Evolutionary conservation across 2,797 vertebrate species (phyloP).

Genomic region (Diglossa cyanea): DNA sequence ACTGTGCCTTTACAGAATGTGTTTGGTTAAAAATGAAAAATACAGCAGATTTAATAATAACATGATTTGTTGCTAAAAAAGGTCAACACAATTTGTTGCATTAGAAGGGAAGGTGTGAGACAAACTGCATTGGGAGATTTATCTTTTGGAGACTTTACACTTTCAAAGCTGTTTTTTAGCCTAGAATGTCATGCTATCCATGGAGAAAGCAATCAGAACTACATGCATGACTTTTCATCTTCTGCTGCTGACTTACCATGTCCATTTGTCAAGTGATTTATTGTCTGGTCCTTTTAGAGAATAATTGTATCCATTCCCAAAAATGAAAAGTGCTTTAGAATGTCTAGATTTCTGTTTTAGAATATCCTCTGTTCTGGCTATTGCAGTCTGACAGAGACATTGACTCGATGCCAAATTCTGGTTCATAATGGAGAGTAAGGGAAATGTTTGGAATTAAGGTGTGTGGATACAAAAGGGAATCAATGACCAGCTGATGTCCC

Average conservation of each 20-base stretch:
- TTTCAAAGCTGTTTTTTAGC: background rate
- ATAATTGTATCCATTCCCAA: background rate
- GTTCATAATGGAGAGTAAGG: background rate
- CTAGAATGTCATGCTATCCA: background rate
- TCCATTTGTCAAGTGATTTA: constrained; percentile 31
- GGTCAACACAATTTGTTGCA: background rate
- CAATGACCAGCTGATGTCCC: background rate
- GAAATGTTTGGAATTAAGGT: background rate
- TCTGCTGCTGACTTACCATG: background rate
- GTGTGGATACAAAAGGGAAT: background rate
- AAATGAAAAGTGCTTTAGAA: constrained; percentile 5
- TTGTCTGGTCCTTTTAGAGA: background rate
- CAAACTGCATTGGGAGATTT: background rate
- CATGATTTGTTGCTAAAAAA: background rate
- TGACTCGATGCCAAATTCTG: background rate
- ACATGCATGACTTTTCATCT: background rate
- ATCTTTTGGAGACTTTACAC: background rate
- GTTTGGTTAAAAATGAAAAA: background rate
- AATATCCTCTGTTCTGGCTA: background rate
- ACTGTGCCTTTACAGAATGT: background rate
- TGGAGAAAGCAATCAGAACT: background rate
- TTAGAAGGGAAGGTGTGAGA: background rate
- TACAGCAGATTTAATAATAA: background rate
- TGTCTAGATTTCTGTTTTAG: background rate
- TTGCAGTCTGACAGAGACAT: background rate